Evolutionary conservation across 1,140 invertebrate genomes (phyloP).

Genomic region (Spodoptera litura): DNA sequence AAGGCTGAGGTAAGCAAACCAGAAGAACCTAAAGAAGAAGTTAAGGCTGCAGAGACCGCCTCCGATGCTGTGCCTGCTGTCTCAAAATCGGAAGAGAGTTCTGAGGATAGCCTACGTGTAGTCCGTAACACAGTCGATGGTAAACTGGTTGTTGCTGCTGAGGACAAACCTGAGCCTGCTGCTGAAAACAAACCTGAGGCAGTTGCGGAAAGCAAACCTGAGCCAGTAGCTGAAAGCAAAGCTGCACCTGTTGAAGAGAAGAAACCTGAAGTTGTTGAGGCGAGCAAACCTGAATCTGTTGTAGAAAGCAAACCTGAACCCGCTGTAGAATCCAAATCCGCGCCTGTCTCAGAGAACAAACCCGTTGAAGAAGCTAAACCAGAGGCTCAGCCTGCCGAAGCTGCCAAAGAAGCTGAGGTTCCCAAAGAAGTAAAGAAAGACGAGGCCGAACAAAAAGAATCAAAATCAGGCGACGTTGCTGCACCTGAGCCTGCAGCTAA

Average conservation of each 20-base stretch:
- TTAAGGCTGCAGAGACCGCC: conserved; percentile 48
- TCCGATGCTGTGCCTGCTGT: conserved; percentile 47
- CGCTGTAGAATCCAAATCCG: conserved; percentile 32
- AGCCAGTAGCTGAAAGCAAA: neutral
- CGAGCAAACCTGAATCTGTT: neutral
- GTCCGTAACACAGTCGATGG: conserved; percentile 76
- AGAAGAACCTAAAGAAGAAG: conserved; percentile 51
- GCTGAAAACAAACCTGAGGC: conserved; percentile 1
- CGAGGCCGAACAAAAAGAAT: conserved; percentile 28
- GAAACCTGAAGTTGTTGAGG: neutral
- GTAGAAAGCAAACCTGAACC: conserved; percentile 52
- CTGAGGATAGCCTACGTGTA: conserved; percentile 67
- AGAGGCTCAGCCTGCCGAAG: conserved; percentile 52
- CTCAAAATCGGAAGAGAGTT: conserved; percentile 40
- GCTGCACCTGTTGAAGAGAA: neutral
- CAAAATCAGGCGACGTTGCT: conserved; percentile 4
- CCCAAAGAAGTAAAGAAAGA: conserved; percentile 51
- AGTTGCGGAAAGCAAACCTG: conserved; percentile 7
- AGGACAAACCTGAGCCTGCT: conserved; percentile 34
- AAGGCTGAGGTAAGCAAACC: conserved; percentile 46
- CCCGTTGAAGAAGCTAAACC: conserved; percentile 49
- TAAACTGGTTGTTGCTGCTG: conserved; percentile 50
- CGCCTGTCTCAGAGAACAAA: conserved; percentile 6
- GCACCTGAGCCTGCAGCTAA: conserved; percentile 19
- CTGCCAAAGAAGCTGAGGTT: conserved; percentile 39